Percentiles rank a stretch among this genome's conserved stretches.
phyloP scores from a whole-genome alignment of 2,888 invertebrate species.

The Leuctra nigra region DNA sequence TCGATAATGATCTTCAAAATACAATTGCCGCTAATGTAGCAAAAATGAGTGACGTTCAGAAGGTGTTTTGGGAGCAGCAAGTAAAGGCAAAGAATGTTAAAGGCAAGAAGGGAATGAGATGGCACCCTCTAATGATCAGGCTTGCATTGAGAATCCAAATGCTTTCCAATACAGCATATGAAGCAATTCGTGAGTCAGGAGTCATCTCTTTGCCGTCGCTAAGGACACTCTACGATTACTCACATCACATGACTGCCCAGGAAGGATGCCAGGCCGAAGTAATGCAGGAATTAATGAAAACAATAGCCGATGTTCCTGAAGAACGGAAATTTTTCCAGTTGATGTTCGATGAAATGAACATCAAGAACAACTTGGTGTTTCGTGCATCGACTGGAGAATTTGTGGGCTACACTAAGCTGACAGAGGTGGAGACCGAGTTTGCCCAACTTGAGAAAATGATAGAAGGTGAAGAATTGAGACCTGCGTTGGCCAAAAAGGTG shows the following conservation, averaged over 20 bases:
- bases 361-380: too few species aligned
- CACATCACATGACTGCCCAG: not conserved
- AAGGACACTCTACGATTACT: not conserved
- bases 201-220: not conserved
- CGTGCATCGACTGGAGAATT: too few species aligned
- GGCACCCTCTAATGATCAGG: constrained; percentile 13
- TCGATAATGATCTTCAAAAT: not conserved
- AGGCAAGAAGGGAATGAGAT: constrained; percentile 1
- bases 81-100: not conserved
- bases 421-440: too few species aligned
- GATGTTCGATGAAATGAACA: too few species aligned
- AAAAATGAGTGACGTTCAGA: not conserved
- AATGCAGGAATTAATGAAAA: not conserved
- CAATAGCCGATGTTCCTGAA: not conserved
- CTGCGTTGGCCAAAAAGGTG: too few species aligned
- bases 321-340: too few species aligned
- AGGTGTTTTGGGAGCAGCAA: constrained; percentile 4
- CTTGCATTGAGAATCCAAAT: not conserved
- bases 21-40: not conserved
- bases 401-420: too few species aligned
- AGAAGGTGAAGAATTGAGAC: too few species aligned
- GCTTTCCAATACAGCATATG: not conserved
- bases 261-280: constrained; percentile 4
- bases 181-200: not conserved
- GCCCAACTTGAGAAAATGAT: too few species aligned